Conservation (phyloP, 2,113 vertebrate genomes). For the Nycticebus coucang region DNA sequence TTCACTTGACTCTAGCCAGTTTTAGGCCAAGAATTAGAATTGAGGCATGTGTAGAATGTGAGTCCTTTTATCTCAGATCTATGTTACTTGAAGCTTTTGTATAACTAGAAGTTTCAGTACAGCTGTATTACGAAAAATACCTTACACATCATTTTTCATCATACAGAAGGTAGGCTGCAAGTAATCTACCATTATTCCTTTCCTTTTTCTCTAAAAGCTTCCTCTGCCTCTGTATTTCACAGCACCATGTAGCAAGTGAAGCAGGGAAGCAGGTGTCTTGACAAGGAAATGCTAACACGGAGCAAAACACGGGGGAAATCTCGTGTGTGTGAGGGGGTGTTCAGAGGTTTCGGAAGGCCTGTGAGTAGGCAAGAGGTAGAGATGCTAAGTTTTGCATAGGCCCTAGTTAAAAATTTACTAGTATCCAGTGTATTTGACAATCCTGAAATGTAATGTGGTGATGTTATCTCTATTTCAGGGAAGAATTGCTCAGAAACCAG, state of each 20-base stretch:
- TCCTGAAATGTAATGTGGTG: neutral
- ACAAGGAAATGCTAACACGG: neutral
- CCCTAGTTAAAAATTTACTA: slow-evolving; percentile 27
- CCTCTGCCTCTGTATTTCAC: neutral
- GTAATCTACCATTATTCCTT: neutral
- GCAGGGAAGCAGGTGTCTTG: neutral
- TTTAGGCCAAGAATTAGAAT: neutral
- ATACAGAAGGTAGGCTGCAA: neutral
- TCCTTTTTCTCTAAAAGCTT: neutral
- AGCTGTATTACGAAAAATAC: neutral
- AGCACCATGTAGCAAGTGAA: neutral
- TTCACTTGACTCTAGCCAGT: neutral
- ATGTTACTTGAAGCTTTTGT: neutral
- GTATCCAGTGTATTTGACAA: neutral
- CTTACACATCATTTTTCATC: neutral
- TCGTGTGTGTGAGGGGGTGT: neutral
- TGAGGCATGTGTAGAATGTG: neutral
- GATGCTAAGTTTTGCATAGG: neutral
- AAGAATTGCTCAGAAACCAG: slow-evolving; percentile 32
- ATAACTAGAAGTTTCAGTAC: neutral
- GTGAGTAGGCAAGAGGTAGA: neutral
- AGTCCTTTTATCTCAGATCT: neutral
- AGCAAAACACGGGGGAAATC: neutral
- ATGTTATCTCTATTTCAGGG: neutral
- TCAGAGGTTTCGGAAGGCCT: neutral